Percentiles rank a stretch among this genome's conserved stretches.
phyloP scores from a whole-genome alignment of 2,888 invertebrate species.

The Synanthedon formicaeformis region DNA sequence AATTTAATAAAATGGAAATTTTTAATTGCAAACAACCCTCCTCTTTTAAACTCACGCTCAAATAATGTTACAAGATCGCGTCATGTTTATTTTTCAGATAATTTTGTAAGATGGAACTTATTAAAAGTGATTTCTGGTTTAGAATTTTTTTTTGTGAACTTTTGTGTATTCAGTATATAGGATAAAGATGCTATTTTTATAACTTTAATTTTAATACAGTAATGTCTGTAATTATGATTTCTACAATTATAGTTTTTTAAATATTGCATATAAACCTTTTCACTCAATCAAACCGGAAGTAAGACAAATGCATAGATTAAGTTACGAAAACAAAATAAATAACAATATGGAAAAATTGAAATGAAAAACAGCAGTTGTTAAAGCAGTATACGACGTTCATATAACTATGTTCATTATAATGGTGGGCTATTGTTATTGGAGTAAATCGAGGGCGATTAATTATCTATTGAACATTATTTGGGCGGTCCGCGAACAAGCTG shows the following conservation, averaged over 20 bases:
- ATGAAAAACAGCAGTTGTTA: background rate
- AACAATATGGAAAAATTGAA: background rate
- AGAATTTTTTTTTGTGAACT: background rate
- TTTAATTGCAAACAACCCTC: constrained; percentile 35
- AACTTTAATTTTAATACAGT: no score
- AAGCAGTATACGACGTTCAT: background rate
- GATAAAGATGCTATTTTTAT: no score
- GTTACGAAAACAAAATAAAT: no score
- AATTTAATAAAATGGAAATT: constrained; percentile 44
- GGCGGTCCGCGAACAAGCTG: constrained; percentile 44
- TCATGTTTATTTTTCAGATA: constrained; percentile 23
- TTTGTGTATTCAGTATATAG: background rate
- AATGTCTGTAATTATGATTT: no score
- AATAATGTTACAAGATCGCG: constrained; percentile 22
- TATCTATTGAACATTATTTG: constrained; percentile 69
- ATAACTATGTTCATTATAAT: constrained; percentile 40
- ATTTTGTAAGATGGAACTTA: constrained; percentile 11
- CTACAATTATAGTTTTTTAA: no score
- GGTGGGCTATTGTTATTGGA: constrained; percentile 51
- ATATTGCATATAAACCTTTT: no score
- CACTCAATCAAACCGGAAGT: no score
- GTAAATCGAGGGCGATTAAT: constrained; percentile 57
- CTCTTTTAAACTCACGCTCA: constrained; percentile 26
- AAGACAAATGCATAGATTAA: no score
- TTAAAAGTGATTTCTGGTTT: background rate